These are phyloP conservation scores for Notechis scutatus DNA, from an alignment of 2,113 vertebrate genomes.

Conservation along the genomic window DNA sequence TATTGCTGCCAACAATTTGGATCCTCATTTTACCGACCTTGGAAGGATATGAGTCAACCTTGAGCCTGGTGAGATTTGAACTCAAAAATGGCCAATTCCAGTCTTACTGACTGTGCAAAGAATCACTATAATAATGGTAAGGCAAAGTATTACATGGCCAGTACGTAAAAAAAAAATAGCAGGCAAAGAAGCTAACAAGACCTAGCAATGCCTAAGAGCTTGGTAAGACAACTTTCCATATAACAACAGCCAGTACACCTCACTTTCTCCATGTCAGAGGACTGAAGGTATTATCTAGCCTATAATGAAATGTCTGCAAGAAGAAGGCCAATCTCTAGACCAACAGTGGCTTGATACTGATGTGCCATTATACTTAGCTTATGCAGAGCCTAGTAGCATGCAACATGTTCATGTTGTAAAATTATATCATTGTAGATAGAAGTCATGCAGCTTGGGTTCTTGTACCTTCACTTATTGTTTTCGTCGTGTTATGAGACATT, in stretches of 20 bases:
- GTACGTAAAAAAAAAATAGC: neutral
- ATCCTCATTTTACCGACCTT: too few species aligned
- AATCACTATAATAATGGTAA: neutral
- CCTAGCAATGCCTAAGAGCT: neutral
- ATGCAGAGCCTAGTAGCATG: conserved; percentile 56
- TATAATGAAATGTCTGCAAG: neutral
- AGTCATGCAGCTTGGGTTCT: conserved; percentile 63
- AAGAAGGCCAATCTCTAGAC: neutral
- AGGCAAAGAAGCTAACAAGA: neutral
- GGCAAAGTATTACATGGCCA: neutral
- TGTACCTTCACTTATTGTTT: conserved; percentile 73
- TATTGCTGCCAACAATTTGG: too few species aligned
- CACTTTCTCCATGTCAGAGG: neutral
- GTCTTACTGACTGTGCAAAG: neutral
- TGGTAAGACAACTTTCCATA: neutral
- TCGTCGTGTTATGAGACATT: conserved; percentile 73
- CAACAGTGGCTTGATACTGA: neutral
- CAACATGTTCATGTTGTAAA: conserved; percentile 67
- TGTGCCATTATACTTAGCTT: conserved; percentile 50
- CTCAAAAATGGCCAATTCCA: neutral
- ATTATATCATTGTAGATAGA: conserved; percentile 62
- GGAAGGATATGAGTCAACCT: too few species aligned
- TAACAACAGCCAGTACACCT: neutral
- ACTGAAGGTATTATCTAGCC: neutral
- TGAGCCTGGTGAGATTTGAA: too few species aligned